phyloP scores from a whole-genome alignment of 2,113 vertebrate genomes.

The Thamnophis sirtalis region DNA sequence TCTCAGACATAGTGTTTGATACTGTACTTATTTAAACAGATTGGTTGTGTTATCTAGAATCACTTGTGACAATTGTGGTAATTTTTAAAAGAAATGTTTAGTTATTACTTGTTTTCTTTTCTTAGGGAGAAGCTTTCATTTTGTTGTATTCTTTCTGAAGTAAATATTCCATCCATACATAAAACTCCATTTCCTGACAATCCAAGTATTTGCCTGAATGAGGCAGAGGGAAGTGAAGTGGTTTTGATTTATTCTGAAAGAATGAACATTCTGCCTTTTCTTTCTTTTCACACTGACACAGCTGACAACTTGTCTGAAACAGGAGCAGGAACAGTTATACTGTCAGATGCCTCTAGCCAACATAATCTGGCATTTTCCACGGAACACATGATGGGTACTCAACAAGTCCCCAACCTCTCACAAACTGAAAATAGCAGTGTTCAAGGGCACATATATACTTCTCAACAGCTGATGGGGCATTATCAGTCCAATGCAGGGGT shows the following conservation, averaged over 20 bases:
- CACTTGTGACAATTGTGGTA: background rate
- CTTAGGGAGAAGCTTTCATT: background rate
- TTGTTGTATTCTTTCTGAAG: background rate
- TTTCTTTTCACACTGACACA: slow-evolving; percentile 33
- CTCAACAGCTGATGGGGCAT: slow-evolving; percentile 50
- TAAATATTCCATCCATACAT: background rate
- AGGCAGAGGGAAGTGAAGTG: background rate
- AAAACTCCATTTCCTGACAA: background rate
- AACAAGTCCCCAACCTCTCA: slow-evolving; percentile 63
- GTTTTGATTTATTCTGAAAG: background rate
- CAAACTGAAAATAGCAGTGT: slow-evolving; percentile 65
- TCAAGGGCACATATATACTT: slow-evolving; percentile 47
- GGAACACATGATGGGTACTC: slow-evolving; percentile 71
- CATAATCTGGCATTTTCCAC: slow-evolving; percentile 52
- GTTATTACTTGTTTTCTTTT: background rate
- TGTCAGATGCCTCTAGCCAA: slow-evolving; percentile 55
- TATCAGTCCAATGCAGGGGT: slow-evolving; percentile 72
- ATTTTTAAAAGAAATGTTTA: background rate
- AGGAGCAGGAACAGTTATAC: slow-evolving; percentile 37
- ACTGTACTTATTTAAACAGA: background rate
- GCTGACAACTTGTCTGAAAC: slow-evolving; percentile 67
- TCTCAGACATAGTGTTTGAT: background rate
- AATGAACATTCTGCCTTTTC: slow-evolving; percentile 8
- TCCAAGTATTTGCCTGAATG: background rate
- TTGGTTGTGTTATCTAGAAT: background rate